These are phyloP conservation scores for Trinectes maculatus DNA, from an alignment of 2,113 vertebrate genomes.

Conservation along the genomic window DNA sequence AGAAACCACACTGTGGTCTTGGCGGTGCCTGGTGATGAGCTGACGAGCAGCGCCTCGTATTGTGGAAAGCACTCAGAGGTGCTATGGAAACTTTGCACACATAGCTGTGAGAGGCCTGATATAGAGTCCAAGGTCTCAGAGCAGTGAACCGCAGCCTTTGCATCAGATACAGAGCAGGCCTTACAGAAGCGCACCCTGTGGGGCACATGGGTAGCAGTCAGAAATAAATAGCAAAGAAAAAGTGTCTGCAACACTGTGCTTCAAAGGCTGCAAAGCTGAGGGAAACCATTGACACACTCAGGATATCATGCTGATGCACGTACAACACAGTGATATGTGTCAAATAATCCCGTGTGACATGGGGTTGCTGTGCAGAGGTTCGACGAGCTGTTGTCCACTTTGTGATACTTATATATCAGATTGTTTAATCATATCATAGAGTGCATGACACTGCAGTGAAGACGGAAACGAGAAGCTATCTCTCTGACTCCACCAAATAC, in stretches of 20 bases:
- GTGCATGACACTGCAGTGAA: too few species aligned
- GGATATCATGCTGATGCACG: too few species aligned
- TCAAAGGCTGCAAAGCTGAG: background rate
- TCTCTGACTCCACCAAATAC: too few species aligned
- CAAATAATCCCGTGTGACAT: too few species aligned
- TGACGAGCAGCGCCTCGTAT: conserved; percentile 52
- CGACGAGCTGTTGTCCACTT: too few species aligned
- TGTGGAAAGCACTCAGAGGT: conserved; percentile 64
- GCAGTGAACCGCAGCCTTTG: conserved; percentile 65
- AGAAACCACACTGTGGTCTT: conserved; percentile 83
- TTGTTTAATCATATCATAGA: too few species aligned
- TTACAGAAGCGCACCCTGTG: conserved; percentile 47
- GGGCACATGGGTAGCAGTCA: conserved; percentile 42
- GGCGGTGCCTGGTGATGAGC: conserved; percentile 61
- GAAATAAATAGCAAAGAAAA: conserved; percentile 42
- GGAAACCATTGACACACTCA: background rate
- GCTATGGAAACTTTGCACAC: conserved; percentile 74
- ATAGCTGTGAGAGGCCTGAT: conserved; percentile 52
- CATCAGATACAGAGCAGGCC: conserved; percentile 37
- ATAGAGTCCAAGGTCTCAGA: conserved; percentile 68
- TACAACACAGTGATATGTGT: too few species aligned
- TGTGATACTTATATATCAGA: too few species aligned
- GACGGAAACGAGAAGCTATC: too few species aligned
- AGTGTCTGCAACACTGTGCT: background rate
- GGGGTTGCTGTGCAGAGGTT: too few species aligned